Evolutionary conservation across 2,797 vertebrate genomes (phyloP).

Genomic region (Phoxinus dragarum): DNA sequence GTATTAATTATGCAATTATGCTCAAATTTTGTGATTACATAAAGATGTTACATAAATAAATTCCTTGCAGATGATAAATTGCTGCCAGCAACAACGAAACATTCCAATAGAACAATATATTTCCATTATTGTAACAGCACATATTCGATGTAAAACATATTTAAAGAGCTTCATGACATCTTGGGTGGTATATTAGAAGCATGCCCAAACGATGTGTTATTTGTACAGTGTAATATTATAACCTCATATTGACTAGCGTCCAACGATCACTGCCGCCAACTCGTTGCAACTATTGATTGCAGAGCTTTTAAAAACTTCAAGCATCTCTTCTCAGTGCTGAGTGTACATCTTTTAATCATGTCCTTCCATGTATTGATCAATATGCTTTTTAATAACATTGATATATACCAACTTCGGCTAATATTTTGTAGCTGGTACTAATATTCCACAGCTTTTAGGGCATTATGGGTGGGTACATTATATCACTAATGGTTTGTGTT

Average conservation of each 20-base stretch:
- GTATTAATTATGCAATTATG: not conserved
- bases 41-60: conserved; percentile 70
- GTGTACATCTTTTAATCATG: conserved; percentile 44
- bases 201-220: conserved; percentile 25
- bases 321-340: conserved; percentile 33
- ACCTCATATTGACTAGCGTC: conserved; percentile 51
- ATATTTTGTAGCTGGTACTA: conserved; percentile 2
- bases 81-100: conserved; percentile 61
- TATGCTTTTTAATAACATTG: conserved; percentile 33
- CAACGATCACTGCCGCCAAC: conserved; percentile 42
- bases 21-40: conserved; percentile 53
- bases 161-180: conserved; percentile 26
- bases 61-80: conserved; percentile 52
- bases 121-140: conserved; percentile 33
- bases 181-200: conserved; percentile 23
- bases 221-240: conserved; percentile 41
- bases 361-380: conserved; percentile 39
- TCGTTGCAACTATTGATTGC: conserved; percentile 50
- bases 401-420: not conserved
- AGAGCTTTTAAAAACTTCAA: conserved; percentile 49
- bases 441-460: conserved; percentile 26
- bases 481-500: not conserved
- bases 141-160: conserved; percentile 44
- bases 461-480: conserved; percentile 12
- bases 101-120: conserved; percentile 63